Evolutionary conservation across 1,140 invertebrate genomes (phyloP), one percentile per base, ranked within the genome.

Genomic region (Caenorhabditis remanei): DNA sequence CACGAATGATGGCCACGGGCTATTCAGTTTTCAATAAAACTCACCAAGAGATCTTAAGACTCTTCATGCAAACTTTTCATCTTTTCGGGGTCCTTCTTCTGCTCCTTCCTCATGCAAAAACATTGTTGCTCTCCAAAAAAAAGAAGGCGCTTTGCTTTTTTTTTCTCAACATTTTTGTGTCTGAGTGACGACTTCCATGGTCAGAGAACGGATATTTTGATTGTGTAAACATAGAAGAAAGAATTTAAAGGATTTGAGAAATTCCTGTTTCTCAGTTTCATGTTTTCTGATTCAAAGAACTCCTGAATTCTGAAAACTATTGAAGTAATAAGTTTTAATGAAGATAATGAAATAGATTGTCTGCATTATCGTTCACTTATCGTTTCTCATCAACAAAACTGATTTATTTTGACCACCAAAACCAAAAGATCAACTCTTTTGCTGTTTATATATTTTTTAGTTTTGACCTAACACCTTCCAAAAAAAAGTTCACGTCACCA

Each of bases 81-180:
- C 53, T 50, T 50, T 79, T 79, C n/a, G 21, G 4, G 43, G 67
- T 50, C 46, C 43, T 50, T n/a, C 32, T 50, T 50, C 46, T n/a
- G 9, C n/a, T 50, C 53, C n/a, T 71, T 46, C 41, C 46, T 71
- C 43, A 32, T 21, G 63, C 63, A 65, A 65, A 67, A 53, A 53
- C 71, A 79, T 79, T 79, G 71, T 79, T 79, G 71, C 71, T 79
- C n/a, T 71, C 65, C 16, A 41, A 71, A 46, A 71, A 71, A 71
- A 65, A 40, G n/a, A 65, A 41, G 24, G 13, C 5, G 24, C 9
- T 16, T 19, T 46, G 16, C 67, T 32, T 5, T 50, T 79, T n/a
- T 71, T 71, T 71, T 43, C 13, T 19, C 65, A 19, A 79, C 71
- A 79, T 46, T 79, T 79, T 50, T 50, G 41, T 75, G 71, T 71